These are phyloP conservation scores for Lineus longissimus DNA, from an alignment of 1,140 invertebrate species.

Conservation along the genomic window DNA sequence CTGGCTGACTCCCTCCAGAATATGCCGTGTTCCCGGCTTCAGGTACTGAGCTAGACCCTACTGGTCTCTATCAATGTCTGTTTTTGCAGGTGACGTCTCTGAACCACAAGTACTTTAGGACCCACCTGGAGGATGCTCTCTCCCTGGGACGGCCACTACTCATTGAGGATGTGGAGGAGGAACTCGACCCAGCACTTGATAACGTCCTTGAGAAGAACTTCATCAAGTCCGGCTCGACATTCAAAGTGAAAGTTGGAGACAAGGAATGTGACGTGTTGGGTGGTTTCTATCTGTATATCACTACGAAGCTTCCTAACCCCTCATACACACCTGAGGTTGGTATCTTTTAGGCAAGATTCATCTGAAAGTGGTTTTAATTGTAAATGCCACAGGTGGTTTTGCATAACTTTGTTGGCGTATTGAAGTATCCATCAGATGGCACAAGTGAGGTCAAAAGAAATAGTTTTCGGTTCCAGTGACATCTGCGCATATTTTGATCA, in stretches of 20 bases:
- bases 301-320: conserved; percentile 90
- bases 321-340: conserved; percentile 80
- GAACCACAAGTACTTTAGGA: conserved; percentile 94
- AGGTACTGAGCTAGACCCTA: too few relatives aligned
- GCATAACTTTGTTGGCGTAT: too few relatives aligned
- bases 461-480: too few relatives aligned
- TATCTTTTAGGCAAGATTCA: not conserved
- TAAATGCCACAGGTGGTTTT: too few relatives aligned
- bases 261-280: conserved; percentile 95
- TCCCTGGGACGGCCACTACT: conserved; percentile 84
- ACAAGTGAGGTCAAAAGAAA: too few relatives aligned
- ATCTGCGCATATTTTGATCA: too few relatives aligned
- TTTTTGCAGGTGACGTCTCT: conserved; percentile 73
- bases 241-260: conserved; percentile 87
- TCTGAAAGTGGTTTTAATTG: too few relatives aligned
- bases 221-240: conserved; percentile 91
- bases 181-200: conserved; percentile 91
- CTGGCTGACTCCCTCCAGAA: too few relatives aligned
- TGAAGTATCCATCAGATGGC: too few relatives aligned
- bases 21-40: too few relatives aligned
- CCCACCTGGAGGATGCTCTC: conserved; percentile 88
- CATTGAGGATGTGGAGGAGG: conserved; percentile 90
- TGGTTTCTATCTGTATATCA: conserved; percentile 88
- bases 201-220: conserved; percentile 97
- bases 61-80: too few relatives aligned